Percentiles rank a stretch among this genome's conserved stretches.
These are phyloP conservation scores for Pristionchus arcanus DNA, from an alignment of 2,888 invertebrate genomes.

Conservation along the genomic window DNA sequence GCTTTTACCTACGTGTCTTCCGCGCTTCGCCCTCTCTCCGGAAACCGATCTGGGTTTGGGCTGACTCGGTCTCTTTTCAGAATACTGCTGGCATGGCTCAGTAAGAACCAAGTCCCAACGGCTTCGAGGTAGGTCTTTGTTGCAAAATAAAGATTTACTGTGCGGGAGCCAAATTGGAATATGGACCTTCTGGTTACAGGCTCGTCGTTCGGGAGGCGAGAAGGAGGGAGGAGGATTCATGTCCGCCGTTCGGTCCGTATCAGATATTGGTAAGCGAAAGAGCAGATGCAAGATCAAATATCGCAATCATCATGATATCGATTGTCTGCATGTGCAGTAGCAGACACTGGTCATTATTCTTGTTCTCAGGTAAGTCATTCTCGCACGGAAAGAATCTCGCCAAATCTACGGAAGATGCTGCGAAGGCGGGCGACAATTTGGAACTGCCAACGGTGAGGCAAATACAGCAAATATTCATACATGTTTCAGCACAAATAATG, in stretches of 20 bases:
- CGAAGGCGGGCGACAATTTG: not conserved
- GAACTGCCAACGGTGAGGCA: constrained; percentile 58
- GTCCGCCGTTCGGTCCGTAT: constrained; percentile 92
- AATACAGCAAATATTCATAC: no score
- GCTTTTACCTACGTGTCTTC: no score
- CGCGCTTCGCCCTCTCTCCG: no score
- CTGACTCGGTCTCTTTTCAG: not conserved
- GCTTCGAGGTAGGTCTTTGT: not conserved
- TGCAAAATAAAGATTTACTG: not conserved
- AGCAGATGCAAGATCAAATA: not conserved
- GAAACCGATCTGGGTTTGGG: not conserved
- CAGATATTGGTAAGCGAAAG: constrained; percentile 89
- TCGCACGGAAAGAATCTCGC: constrained; percentile 90
- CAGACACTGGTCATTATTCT: no score
- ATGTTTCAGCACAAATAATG: not conserved
- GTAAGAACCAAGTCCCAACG: no score
- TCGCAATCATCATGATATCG: no score
- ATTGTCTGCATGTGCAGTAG: no score
- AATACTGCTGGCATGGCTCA: no score
- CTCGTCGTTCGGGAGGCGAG: constrained; percentile 52
- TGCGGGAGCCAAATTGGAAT: not conserved
- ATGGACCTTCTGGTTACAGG: constrained; percentile 3
- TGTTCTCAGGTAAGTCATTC: constrained; percentile 84
- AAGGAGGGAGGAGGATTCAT: constrained; percentile 87
- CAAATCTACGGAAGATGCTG: constrained; percentile 69